Conservation (phyloP, 2,113 vertebrate genomes). For the Dryoscopus gambensis region DNA sequence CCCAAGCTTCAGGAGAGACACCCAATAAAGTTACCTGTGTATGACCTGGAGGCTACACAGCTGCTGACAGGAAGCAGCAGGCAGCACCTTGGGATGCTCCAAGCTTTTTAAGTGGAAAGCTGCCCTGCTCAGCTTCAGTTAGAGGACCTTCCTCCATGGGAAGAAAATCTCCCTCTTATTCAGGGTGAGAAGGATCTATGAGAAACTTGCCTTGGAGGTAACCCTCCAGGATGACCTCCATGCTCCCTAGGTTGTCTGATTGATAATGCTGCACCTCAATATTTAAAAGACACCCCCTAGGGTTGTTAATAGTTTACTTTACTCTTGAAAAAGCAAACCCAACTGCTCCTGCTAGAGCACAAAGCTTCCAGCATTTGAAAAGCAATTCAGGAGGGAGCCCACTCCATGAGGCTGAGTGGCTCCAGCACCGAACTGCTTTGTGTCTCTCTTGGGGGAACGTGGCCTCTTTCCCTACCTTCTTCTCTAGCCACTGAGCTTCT, state of each 20-base stretch:
- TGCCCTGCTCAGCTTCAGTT: background rate
- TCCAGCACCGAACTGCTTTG: background rate
- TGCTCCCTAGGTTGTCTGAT: background rate
- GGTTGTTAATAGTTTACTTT: background rate
- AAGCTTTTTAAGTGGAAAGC: background rate
- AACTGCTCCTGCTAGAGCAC: background rate
- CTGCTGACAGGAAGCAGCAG: background rate
- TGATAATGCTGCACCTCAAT: rapidly evolving
- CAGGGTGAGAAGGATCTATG: background rate
- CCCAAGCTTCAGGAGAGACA: background rate
- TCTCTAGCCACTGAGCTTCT: background rate
- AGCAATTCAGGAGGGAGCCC: background rate
- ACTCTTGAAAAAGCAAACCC: background rate
- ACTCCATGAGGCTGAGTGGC: background rate
- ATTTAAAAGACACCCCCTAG: background rate
- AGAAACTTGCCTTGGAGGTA: background rate
- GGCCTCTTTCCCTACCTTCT: background rate
- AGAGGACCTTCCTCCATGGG: background rate
- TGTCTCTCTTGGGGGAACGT: rapidly evolving
- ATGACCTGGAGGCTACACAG: background rate
- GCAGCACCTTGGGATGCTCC: background rate
- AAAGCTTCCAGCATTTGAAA: background rate
- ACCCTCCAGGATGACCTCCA: background rate
- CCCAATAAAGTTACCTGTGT: background rate
- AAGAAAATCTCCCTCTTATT: background rate